Base-by-base conservation (phyloP, 1,140 invertebrate genomes). In the Archivesica marissinica region DNA sequence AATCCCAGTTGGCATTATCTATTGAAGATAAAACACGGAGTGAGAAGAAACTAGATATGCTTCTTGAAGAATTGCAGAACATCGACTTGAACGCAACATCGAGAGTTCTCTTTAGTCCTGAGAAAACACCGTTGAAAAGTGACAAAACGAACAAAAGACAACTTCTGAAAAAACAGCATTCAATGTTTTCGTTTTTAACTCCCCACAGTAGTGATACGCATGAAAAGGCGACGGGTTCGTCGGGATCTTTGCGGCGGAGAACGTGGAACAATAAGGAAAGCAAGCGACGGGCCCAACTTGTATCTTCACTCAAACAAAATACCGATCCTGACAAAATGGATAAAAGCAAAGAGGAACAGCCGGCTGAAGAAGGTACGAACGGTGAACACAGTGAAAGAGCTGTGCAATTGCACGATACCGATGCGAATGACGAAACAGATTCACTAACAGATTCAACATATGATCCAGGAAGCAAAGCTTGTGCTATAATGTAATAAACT, bases 21-120 rank as follows among this genome's bases (percentile, higher is more conserved):
- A 3, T 75, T 20, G 81, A 84, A 66, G 81, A 84, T 25, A 84
- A 84, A 52, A 28, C 28, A 33, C 30, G 61, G 11, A 64, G 56
- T 76, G 81, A 84, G 15, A 75, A 59, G 28, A 61, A 84, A 25
- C 35, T 84, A 17, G 72, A 84, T 13, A 76, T 66, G 70, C 28
- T 84, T 7, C 38, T 84, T 1, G 81, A 84, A 15, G 81, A 84
- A 23, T 74, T 84, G 50, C 72, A 84, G 70, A 84, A 75, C 50
- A 64, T 84, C 44, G 81, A 84, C 39, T 38, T 84, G 28, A 44
- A 38, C 0, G 72, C 64, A 20, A 54, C 66, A 23, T n/a, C 64
- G 0, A 81, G 54, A 52, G 23, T 56, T 11, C 33, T 70, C 0
- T 30, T 33, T 0, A 56, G 2, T 20, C 30, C 64, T 4, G 79